Evolutionary conservation across 2,888 invertebrate genomes (phyloP).

Genomic region (Chymomyza caudatula): DNA sequence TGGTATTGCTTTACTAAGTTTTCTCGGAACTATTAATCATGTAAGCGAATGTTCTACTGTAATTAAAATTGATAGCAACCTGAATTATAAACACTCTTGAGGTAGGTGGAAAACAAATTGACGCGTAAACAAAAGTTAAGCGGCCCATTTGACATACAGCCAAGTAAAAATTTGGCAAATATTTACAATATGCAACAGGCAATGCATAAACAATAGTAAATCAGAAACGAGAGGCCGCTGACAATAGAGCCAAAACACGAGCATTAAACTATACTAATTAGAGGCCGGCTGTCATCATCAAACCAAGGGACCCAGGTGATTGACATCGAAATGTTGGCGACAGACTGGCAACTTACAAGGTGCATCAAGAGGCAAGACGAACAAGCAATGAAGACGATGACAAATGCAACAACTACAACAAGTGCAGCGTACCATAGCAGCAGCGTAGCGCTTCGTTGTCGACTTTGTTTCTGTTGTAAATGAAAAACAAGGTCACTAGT

Average conservation of each 20-base stretch:
- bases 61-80: not conserved
- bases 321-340: not conserved
- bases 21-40: not conserved
- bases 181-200: conserved; percentile 3
- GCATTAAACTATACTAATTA: not conserved
- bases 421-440: conserved; percentile 4
- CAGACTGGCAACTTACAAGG: conserved; percentile 9
- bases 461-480: not conserved
- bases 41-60: not conserved
- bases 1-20: not conserved
- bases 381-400: conserved; percentile 1
- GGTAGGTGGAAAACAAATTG: not conserved
- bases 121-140: not conserved
- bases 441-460: not conserved
- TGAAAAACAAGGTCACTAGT: not conserved
- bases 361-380: conserved; percentile 21
- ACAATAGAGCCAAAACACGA: not conserved
- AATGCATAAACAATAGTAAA: conserved; percentile 6
- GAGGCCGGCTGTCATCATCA: not conserved
- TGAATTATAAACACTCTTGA: not conserved
- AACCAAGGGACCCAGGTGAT: not conserved
- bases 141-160: conserved; percentile 29
- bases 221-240: not conserved
- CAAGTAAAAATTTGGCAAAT: conserved; percentile 27
- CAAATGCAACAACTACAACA: conserved; percentile 5